phyloP scores from a whole-genome alignment of 92 coral and sea anemone genomes.

The Epizoanthus ramosus region DNA sequence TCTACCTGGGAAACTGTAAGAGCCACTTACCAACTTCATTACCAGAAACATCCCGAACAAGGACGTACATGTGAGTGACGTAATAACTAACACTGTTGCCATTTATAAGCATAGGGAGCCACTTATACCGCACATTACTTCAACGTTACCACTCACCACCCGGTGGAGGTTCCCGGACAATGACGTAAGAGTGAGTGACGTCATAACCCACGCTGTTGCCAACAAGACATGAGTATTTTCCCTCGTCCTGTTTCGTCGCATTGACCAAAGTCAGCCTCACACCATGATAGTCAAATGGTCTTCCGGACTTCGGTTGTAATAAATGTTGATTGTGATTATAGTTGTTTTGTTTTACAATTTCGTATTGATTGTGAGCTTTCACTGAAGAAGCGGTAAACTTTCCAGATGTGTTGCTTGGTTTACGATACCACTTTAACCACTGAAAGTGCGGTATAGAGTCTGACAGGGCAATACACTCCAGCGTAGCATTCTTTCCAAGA shows the following conservation, averaged over 20 bases:
- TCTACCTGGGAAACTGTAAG: no score
- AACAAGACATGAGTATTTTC: slow-evolving; percentile 88
- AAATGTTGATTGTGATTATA: slow-evolving; percentile 35
- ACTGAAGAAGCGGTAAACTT: slow-evolving; percentile 34
- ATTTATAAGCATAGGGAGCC: no score
- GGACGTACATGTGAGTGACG: no score
- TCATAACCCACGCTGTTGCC: slow-evolving; percentile 91
- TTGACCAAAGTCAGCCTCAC: slow-evolving; percentile 77
- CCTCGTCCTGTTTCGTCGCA: slow-evolving; percentile 70
- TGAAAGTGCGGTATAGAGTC: slow-evolving; percentile 98
- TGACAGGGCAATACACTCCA: slow-evolving; percentile 79
- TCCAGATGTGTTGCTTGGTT: slow-evolving; percentile 44
- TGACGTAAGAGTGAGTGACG: slow-evolving; percentile 51
- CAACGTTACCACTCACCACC: no score
- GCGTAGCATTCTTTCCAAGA: slow-evolving; percentile 79
- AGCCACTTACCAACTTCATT: no score
- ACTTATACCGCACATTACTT: no score
- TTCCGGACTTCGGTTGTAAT: slow-evolving; percentile 19
- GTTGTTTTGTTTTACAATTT: slow-evolving; percentile 63
- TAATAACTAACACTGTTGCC: no score
- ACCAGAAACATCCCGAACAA: no score
- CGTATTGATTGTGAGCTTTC: slow-evolving; percentile 37
- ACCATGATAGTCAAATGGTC: slow-evolving; percentile 75
- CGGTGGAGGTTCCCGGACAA: slow-evolving; percentile 42
- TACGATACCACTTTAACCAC: slow-evolving; percentile 73